Conservation (phyloP, 2,797 vertebrate species). For the Amblyraja radiata region DNA sequence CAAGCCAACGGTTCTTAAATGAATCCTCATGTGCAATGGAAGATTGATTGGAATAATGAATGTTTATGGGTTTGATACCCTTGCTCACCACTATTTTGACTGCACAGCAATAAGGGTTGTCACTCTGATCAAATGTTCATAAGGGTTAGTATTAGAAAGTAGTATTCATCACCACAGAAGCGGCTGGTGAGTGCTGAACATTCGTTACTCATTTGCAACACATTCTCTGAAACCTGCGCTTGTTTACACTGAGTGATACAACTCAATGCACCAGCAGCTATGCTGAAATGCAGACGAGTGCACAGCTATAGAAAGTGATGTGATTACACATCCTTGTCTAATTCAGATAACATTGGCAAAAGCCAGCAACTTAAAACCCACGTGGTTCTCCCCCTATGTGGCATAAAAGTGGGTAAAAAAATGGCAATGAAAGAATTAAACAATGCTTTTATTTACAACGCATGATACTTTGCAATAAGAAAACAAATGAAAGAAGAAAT, state of each 20-base stretch:
- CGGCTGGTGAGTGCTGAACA: background rate
- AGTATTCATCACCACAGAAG: background rate
- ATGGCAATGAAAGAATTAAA: background rate
- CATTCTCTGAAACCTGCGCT: background rate
- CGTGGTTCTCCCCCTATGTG: background rate
- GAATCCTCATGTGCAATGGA: background rate
- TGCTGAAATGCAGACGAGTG: background rate
- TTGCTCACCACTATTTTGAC: background rate
- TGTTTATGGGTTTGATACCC: background rate
- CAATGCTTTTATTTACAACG: background rate
- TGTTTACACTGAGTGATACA: slow-evolving; percentile 4
- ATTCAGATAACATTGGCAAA: background rate
- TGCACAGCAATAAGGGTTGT: background rate
- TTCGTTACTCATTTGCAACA: slow-evolving; percentile 10
- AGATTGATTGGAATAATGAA: background rate
- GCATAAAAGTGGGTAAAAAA: background rate
- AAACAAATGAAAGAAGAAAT: background rate
- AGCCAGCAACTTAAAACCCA: background rate
- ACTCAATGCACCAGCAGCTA: background rate
- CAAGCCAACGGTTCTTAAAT: background rate
- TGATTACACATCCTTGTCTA: background rate
- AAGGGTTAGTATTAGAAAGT: background rate
- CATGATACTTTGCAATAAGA: background rate
- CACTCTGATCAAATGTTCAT: background rate
- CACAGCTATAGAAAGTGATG: background rate